A percentile compares a stretch with the other conserved stretches of the same genome.
These are phyloP conservation scores for Agrypnus murinus DNA, from an alignment of 2,888 invertebrate species.

Conservation along the genomic window DNA sequence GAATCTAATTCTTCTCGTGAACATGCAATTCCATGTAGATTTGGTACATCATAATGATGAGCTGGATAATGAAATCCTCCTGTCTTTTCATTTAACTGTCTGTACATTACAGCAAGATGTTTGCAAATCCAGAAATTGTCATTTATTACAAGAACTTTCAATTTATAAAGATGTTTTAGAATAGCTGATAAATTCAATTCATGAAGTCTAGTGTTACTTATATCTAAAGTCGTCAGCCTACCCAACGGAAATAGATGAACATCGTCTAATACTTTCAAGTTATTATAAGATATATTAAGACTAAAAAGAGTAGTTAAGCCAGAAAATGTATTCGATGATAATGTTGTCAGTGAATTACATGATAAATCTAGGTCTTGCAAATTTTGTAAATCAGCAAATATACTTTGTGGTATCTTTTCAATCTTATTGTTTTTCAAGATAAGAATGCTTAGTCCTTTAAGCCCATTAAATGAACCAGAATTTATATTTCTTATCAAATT, in stretches of 20 bases:
- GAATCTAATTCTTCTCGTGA: constrained; percentile 25
- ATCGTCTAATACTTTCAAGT: constrained; percentile 25
- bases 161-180: constrained; percentile 30
- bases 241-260: constrained; percentile 33
- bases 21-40: constrained; percentile 47
- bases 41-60: constrained; percentile 42
- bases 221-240: constrained; percentile 31
- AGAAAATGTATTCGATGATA: constrained; percentile 31
- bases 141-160: constrained; percentile 33
- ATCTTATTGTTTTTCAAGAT: constrained; percentile 31
- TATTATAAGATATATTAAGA: constrained; percentile 42
- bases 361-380: constrained; percentile 27
- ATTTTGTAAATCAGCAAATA: constrained; percentile 34
- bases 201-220: constrained; percentile 36
- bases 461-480: constrained; percentile 31
- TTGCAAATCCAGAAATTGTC: constrained; percentile 49
- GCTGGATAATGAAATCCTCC: constrained; percentile 32
- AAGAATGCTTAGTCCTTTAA: constrained; percentile 17
- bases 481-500: constrained; percentile 32
- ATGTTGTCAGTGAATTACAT: constrained; percentile 21
- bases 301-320: constrained; percentile 29
- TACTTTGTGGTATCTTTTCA: constrained; percentile 8
- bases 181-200: constrained; percentile 28
- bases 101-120: constrained; percentile 39
- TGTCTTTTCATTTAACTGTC: constrained; percentile 28